These are phyloP conservation scores for Nemapogon koenigi DNA, from an alignment of 2,888 invertebrate species.

Conservation along the genomic window DNA sequence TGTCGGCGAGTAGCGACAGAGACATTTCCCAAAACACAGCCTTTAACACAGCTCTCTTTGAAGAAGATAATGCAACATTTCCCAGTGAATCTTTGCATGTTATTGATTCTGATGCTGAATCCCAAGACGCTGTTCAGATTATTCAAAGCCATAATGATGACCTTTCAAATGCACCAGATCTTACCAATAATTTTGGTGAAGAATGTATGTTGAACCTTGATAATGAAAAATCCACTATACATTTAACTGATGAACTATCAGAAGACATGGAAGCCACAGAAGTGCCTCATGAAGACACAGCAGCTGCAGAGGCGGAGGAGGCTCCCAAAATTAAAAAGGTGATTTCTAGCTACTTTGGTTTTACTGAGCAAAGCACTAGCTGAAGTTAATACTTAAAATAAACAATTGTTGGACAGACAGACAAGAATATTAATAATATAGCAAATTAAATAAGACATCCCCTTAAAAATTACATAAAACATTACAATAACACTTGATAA, in stretches of 20 bases:
- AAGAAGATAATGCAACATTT: constrained; percentile 52
- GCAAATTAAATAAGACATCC: neutral
- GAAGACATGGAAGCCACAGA: neutral
- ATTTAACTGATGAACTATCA: neutral
- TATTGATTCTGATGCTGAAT: no score
- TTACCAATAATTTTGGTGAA: neutral
- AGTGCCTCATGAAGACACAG: neutral
- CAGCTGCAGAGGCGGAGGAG: neutral
- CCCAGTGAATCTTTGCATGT: constrained; percentile 34
- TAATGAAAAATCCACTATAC: neutral
- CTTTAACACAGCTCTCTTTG: constrained; percentile 46
- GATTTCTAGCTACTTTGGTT: neutral
- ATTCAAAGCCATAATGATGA: neutral
- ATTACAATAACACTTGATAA: no score
- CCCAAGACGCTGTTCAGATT: neutral
- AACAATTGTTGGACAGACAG: neutral
- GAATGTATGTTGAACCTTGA: neutral
- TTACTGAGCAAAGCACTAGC: neutral
- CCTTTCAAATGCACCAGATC: neutral
- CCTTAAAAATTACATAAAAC: neutral
- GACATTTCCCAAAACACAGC: constrained; percentile 47
- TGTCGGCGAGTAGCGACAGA: constrained; percentile 54
- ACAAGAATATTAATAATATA: neutral
- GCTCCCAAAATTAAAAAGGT: neutral
- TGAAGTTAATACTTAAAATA: neutral